These are phyloP conservation scores for Brachymystax lenok DNA, from an alignment of 2,797 vertebrate species.

Conservation along the genomic window DNA sequence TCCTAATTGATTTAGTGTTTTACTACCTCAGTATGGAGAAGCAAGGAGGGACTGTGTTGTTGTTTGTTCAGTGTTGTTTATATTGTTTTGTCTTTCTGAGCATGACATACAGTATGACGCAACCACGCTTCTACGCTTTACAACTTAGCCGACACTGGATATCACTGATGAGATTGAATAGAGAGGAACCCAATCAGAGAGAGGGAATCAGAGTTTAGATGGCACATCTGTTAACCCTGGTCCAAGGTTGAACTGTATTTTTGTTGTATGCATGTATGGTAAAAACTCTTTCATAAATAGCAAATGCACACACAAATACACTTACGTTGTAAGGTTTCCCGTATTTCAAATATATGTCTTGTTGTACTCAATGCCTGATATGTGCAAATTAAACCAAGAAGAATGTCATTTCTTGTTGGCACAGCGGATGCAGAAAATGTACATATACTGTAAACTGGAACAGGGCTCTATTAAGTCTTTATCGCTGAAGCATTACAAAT, in stretches of 20 bases:
- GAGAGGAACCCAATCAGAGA: not conserved
- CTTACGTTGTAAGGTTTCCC: not conserved
- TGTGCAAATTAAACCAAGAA: not conserved
- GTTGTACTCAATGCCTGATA: not conserved
- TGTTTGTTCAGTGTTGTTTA: not conserved
- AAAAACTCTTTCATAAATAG: not conserved
- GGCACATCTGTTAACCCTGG: not conserved
- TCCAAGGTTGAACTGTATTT: not conserved
- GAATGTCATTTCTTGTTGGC: slow-evolving; percentile 10
- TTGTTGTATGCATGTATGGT: slow-evolving; percentile 4
- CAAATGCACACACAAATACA: not conserved
- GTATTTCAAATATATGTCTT: not conserved
- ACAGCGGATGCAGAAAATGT: not conserved
- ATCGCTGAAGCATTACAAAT: not conserved
- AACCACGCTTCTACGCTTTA: not conserved
- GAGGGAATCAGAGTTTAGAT: not conserved
- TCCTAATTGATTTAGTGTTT: not conserved
- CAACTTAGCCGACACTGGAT: not conserved
- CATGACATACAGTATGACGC: not conserved
- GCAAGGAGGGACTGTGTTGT: not conserved
- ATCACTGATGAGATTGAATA: not conserved
- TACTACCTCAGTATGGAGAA: slow-evolving; percentile 15
- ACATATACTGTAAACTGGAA: not conserved
- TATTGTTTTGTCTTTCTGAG: slow-evolving; percentile 2
- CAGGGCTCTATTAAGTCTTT: not conserved